Evolutionary conservation across 2,888 invertebrate genomes (phyloP).

Genomic region (Andricus quercusramuli): DNA sequence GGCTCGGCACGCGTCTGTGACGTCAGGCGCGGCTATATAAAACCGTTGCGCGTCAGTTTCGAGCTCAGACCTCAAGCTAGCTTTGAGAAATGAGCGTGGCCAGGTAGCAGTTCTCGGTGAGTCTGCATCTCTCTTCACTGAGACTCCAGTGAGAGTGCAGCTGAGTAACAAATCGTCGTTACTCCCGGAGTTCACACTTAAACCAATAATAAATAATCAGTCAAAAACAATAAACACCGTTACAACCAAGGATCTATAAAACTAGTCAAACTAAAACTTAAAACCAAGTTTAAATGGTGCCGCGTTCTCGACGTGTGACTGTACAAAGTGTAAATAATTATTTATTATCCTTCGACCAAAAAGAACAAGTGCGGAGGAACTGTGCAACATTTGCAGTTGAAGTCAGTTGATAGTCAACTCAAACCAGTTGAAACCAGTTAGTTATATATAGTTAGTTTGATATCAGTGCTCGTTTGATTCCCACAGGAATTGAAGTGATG

Average conservation of each 20-base stretch:
- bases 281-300: conserved; percentile 41
- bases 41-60: conserved; percentile 59
- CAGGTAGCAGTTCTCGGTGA: conserved; percentile 63
- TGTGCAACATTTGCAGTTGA: conserved; percentile 8
- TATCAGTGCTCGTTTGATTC: conserved; percentile 41
- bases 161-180: conserved; percentile 44
- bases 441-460: not conserved
- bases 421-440: conserved; percentile 12
- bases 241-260: conserved; percentile 65
- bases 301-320: conserved; percentile 46
- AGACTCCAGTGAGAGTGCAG: conserved; percentile 46
- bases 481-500: conserved; percentile 15
- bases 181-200: conserved; percentile 9
- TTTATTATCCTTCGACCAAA: conserved; percentile 35
- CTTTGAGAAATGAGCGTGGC: conserved; percentile 63
- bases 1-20: conserved; percentile 60
- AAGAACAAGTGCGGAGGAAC: conserved; percentile 24
- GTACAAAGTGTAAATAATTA: conserved; percentile 58
- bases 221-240: conserved; percentile 42
- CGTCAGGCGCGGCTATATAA: conserved; percentile 71
- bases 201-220: not conserved
- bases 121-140: conserved; percentile 62
- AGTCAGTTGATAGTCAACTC: conserved; percentile 2
- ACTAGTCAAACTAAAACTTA: conserved; percentile 63
- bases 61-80: conserved; percentile 71